These are phyloP conservation scores for Festucalex cinctus DNA, from an alignment of 2,113 vertebrate species.

Conservation along the genomic window DNA sequence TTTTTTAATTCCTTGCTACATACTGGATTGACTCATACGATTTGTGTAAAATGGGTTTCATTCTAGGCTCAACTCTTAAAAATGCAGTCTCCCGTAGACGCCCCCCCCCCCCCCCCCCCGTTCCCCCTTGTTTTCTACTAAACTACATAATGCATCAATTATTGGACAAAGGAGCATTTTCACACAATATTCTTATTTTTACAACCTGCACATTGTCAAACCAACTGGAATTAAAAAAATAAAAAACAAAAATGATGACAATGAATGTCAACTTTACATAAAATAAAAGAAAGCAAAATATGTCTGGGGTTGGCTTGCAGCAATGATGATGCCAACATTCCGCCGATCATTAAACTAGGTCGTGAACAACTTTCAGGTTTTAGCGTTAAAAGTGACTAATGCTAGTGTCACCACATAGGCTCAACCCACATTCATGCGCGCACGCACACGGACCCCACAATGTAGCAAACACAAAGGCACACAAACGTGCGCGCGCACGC, in stretches of 20 bases:
- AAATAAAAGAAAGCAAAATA: background rate
- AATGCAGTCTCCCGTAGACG: too few relatives aligned
- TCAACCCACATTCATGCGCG: background rate
- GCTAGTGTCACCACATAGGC: background rate
- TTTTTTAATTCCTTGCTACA: too few relatives aligned
- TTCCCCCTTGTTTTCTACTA: too few relatives aligned
- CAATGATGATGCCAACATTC: background rate
- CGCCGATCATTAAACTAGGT: background rate
- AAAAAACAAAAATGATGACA: background rate
- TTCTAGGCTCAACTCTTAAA: too few relatives aligned
- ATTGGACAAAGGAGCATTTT: background rate
- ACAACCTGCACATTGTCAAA: background rate
- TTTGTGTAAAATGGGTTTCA: too few relatives aligned
- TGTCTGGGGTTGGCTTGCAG: background rate
- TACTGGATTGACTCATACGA: too few relatives aligned
- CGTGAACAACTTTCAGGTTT: background rate
- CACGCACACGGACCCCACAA: background rate
- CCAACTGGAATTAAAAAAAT: background rate
- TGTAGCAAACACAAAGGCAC: constrained; percentile 55
- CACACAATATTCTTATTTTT: background rate
- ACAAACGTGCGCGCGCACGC: constrained; percentile 41
- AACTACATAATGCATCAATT: background rate
- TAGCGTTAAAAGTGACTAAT: background rate
- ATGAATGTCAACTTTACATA: background rate
- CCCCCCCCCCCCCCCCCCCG: too few relatives aligned